Base-by-base conservation (phyloP, 2,888 invertebrate species). In the Octodonta nipae region DNA sequence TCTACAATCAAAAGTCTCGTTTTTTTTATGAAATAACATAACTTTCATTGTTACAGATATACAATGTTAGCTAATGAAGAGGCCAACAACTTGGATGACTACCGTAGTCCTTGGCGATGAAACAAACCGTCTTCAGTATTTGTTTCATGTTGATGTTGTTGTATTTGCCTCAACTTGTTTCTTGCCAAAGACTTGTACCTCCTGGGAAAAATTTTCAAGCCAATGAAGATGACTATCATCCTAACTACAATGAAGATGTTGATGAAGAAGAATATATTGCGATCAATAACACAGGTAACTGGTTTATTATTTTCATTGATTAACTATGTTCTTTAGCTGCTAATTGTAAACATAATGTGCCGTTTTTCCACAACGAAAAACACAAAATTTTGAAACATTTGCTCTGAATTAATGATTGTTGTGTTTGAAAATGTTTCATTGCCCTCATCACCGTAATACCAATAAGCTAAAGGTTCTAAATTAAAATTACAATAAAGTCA, bases 211-310 rank as follows among this genome's bases (percentile, higher is more conserved):
- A 10, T 22, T 53, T 50, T 38, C 51, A 53, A 27, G 43, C 50
- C 34, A 55, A 55, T 36, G 53, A 58, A 26, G 61, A 61, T 42
- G 59, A 57, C 42, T 46, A 51, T 27, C 44, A 47, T 30, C 50
- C 48, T 10, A 46, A 47, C 51, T 37, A 46, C 36, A 48, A 58
- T 36, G 55, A 58, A 27, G 50, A 59, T 38, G 59, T 59, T 35
- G 60, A 61, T 29, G 58, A 60, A 32, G 35, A 49, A 41, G 59
- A 60, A 5, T 13, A 27, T 33, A 26, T 15, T 13, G 30, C 15
- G 37, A 45, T 45, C 41, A 66, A 65, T 49, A 43, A 55, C 42
- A 62, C 65, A 43, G 63, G 65, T 65, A 5, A 16, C 13, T n/a
- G n/a, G n/a, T n/a, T n/a, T 30, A 54, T 40, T 32, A 33, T 15